Evolutionary conservation across 2,797 vertebrate genomes (phyloP).

Genomic region (Tragopan temminckii): DNA sequence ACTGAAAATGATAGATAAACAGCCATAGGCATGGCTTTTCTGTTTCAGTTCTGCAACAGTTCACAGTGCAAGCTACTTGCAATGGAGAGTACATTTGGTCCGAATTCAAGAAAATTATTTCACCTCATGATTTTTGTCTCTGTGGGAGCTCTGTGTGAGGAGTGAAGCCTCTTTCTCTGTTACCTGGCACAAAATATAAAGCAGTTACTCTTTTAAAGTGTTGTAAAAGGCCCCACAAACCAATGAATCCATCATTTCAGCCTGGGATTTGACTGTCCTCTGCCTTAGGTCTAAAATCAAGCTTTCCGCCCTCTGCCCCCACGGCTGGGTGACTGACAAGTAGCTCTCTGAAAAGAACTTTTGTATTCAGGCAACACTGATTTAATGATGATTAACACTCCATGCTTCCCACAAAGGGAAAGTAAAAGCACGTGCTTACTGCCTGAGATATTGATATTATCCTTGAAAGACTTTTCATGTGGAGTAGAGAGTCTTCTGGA

Average conservation of each 20-base stretch:
- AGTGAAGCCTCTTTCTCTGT: slow-evolving; percentile 59
- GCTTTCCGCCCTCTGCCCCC: slow-evolving; percentile 12
- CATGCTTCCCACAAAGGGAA: slow-evolving; percentile 43
- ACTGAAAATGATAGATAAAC: slow-evolving; percentile 42
- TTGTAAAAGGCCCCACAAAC: slow-evolving; percentile 26
- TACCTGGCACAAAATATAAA: slow-evolving; percentile 64
- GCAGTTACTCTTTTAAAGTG: slow-evolving; percentile 43
- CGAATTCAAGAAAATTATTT: slow-evolving; percentile 50
- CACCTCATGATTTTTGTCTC: slow-evolving; percentile 61
- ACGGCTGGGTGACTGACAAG: slow-evolving; percentile 48
- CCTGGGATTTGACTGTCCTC: slow-evolving; percentile 37
- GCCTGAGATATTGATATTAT: slow-evolving; percentile 10
- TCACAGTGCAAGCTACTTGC: slow-evolving; percentile 22
- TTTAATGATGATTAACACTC: slow-evolving; percentile 52
- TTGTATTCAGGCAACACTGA: slow-evolving; percentile 21
- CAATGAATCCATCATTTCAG: slow-evolving; percentile 57
- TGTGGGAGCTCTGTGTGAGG: slow-evolving; percentile 40
- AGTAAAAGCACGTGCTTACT: not conserved
- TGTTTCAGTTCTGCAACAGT: slow-evolving; percentile 31
- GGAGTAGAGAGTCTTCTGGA: slow-evolving; percentile 2
- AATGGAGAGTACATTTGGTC: slow-evolving; percentile 35
- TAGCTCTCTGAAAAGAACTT: slow-evolving; percentile 52
- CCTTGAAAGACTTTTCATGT: not conserved
- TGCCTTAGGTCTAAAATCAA: slow-evolving; percentile 58
- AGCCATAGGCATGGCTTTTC: slow-evolving; percentile 43